A percentile compares a stretch with the other conserved stretches of the same genome.
phyloP scores from a whole-genome alignment of 1,140 invertebrate species.

The Drosophila tristis region DNA sequence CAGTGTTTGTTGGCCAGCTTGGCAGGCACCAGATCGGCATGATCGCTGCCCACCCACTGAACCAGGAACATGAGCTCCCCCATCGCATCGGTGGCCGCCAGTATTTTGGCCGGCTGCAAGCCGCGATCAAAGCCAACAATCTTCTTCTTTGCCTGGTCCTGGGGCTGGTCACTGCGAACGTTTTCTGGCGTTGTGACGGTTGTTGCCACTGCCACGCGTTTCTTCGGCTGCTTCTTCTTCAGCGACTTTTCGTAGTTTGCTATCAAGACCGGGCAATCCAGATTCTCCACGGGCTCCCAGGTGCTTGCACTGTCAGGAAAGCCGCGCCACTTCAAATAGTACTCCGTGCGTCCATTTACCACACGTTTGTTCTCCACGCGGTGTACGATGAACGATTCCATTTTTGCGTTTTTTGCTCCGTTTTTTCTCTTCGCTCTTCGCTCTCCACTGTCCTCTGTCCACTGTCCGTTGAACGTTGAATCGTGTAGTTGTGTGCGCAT shows the following conservation, averaged over 20 bases:
- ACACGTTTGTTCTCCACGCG: conserved; percentile 94
- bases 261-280: conserved; percentile 95
- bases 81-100: conserved; percentile 88
- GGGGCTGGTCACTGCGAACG: too few relatives aligned
- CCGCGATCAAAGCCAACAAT: conserved; percentile 91
- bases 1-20: conserved; percentile 95
- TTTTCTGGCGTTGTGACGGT: conserved; percentile 57
- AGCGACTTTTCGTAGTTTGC: conserved; percentile 93
- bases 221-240: conserved; percentile 70
- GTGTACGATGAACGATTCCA: conserved; percentile 84
- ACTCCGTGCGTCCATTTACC: conserved; percentile 93
- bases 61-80: conserved; percentile 98
- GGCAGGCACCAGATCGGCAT: conserved; percentile 96
- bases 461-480: too few relatives aligned
- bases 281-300: conserved; percentile 95
- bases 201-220: conserved; percentile 41
- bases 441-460: too few relatives aligned
- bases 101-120: conserved; percentile 87
- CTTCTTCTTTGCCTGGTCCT: too few relatives aligned
- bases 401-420: too few relatives aligned
- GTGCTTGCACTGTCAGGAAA: conserved; percentile 93
- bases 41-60: conserved; percentile 98
- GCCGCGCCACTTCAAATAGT: conserved; percentile 96
- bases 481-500: too few relatives aligned
- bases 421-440: too few relatives aligned